Percentiles rank a stretch among this genome's conserved stretches.
Evolutionary conservation across 2,113 vertebrate species (phyloP).

Genomic region (Meleagris gallopavo): DNA sequence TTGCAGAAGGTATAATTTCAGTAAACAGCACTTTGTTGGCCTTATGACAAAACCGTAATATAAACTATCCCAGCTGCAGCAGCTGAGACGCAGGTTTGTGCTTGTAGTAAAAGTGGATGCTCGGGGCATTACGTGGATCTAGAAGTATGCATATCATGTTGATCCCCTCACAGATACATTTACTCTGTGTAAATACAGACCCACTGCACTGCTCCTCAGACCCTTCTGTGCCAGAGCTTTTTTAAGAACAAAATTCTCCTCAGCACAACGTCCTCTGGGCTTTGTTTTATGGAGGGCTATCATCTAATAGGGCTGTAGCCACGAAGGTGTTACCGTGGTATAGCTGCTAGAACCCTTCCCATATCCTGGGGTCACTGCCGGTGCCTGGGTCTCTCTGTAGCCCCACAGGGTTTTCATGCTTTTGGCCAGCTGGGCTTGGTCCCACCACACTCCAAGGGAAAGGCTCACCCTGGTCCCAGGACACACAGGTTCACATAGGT

Average conservation of each 20-base stretch:
- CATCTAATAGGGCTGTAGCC: neutral
- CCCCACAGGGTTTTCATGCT: neutral
- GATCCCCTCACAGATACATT: neutral
- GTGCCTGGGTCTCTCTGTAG: neutral
- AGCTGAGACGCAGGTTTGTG: neutral
- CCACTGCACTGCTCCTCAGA: neutral
- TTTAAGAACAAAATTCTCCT: neutral
- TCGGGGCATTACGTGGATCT: neutral
- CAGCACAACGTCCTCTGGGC: neutral
- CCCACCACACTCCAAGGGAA: accelerated
- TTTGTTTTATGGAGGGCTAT: neutral
- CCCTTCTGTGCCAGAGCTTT: neutral
- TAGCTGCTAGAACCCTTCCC: neutral
- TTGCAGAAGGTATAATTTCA: neutral
- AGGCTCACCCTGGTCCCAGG: neutral
- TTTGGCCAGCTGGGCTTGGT: accelerated
- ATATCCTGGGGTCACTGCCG: neutral
- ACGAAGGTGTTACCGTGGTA: neutral
- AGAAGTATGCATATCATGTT: neutral
- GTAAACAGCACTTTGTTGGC: neutral
- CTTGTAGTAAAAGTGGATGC: neutral
- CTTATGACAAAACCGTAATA: neutral
- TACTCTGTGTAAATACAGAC: neutral
- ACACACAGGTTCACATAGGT: too few species aligned
- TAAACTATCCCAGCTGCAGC: neutral